Conservation (phyloP, 2,888 invertebrate species). For the Temnothorax ravouxi region DNA sequence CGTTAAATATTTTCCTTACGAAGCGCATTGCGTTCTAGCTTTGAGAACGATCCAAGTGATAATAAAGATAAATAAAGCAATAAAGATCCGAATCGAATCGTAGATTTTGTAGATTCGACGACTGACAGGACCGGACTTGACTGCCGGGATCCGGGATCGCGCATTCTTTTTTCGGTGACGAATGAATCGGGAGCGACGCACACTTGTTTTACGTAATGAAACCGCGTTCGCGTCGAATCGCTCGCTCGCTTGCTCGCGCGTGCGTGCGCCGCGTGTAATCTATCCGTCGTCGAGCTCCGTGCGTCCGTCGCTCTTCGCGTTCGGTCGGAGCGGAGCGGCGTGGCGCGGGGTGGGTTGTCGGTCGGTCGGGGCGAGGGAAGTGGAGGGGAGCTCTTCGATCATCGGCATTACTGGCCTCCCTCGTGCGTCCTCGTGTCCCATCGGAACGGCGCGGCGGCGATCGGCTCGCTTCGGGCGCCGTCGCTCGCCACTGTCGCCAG, state of each 20-base stretch:
- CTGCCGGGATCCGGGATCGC: not conserved
- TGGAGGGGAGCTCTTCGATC: conserved; percentile 69
- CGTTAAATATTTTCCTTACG: too few relatives aligned
- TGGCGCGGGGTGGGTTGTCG: too few relatives aligned
- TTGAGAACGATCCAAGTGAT: not conserved
- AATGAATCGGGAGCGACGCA: conserved; percentile 68
- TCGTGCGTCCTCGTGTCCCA: conserved; percentile 66
- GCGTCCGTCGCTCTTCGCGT: conserved; percentile 22
- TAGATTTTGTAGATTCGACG: not conserved
- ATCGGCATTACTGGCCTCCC: conserved; percentile 65
- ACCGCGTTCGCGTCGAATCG: conserved; percentile 61
- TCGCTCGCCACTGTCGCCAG: conserved; percentile 24
- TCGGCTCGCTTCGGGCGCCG: conserved; percentile 61
- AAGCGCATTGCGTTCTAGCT: not conserved
- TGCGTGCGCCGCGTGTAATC: conserved; percentile 74
- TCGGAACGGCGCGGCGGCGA: conserved; percentile 65
- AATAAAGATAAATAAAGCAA: not conserved
- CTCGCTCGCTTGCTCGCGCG: conserved; percentile 40
- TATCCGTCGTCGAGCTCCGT: conserved; percentile 60
- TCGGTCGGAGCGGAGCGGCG: not conserved
- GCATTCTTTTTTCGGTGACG: not conserved
- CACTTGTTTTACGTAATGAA: conserved; percentile 81
- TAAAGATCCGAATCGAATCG: not conserved
- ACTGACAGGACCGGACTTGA: not conserved
- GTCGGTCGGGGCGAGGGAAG: not conserved